These are phyloP conservation scores for Drosophila nebulosa DNA, from an alignment of 1,140 invertebrate genomes.

Conservation along the genomic window DNA sequence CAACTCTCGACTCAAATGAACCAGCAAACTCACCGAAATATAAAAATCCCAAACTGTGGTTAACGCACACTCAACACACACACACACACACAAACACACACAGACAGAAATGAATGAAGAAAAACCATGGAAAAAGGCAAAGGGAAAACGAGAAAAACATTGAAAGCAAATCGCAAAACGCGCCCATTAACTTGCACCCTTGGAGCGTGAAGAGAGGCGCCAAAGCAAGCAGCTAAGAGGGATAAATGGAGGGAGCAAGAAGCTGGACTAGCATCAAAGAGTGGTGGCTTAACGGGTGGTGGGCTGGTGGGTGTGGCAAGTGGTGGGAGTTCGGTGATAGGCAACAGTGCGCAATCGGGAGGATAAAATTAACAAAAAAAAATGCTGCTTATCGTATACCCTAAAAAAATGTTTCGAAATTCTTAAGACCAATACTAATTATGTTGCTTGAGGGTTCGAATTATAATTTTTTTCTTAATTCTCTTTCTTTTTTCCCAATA, in stretches of 20 bases:
- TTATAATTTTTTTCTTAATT: too few species aligned
- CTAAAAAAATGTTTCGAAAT: background rate
- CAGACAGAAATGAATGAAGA: too few species aligned
- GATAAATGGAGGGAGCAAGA: slow-evolving; percentile 11
- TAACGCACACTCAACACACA: slow-evolving; percentile 26
- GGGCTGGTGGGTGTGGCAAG: background rate
- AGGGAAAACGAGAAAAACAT: background rate
- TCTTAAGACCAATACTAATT: too few species aligned
- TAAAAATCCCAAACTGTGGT: slow-evolving; percentile 40
- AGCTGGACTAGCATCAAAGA: slow-evolving; percentile 16
- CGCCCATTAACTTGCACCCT: slow-evolving; percentile 50
- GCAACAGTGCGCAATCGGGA: slow-evolving; percentile 41
- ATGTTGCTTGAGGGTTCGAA: too few species aligned
- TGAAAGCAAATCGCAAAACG: slow-evolving; percentile 38
- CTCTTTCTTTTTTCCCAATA: too few species aligned
- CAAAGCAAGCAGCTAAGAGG: slow-evolving; percentile 20
- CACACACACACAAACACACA: background rate
- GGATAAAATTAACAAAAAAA: background rate
- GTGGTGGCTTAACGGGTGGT: background rate
- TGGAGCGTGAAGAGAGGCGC: slow-evolving; percentile 47
- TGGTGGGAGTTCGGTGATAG: slow-evolving; percentile 21
- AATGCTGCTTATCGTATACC: slow-evolving; percentile 3
- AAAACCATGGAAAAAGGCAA: background rate
- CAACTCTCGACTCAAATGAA: background rate
- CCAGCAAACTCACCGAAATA: slow-evolving; percentile 4